These are phyloP conservation scores for Damaliscus lunatus DNA, from an alignment of 2,113 vertebrate species.

Conservation along the genomic window DNA sequence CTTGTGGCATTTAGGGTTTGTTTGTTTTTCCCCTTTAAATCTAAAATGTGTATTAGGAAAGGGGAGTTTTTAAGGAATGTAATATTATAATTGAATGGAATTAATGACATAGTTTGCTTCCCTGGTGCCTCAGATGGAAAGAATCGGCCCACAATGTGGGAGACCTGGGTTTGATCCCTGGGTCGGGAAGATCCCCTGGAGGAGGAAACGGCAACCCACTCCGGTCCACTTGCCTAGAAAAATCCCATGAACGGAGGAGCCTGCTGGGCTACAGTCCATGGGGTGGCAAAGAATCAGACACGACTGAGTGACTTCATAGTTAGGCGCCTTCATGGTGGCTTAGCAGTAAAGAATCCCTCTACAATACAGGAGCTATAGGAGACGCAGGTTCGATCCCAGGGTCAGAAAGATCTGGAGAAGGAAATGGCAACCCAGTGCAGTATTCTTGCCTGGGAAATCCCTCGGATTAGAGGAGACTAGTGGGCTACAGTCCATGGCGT, in stretches of 20 bases:
- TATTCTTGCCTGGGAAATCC: not conserved
- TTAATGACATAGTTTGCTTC: not conserved
- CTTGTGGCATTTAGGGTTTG: not conserved
- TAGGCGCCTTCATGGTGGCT: not conserved
- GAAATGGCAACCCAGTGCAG: not conserved
- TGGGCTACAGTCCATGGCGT: not conserved
- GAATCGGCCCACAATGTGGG: not conserved
- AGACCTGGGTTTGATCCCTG: not conserved
- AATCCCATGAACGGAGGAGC: not conserved
- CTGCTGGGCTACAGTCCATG: not conserved
- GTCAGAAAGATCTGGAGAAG: not conserved
- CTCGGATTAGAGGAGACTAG: not conserved
- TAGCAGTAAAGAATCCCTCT: not conserved
- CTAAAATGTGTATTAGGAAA: not conserved
- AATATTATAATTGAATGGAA: not conserved
- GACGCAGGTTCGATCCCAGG: rapidly evolving
- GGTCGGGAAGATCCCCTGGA: not conserved
- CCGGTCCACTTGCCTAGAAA: not conserved
- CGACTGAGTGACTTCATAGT: not conserved
- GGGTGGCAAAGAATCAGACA: not conserved
- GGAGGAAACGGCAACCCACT: not conserved
- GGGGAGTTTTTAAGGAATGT: not conserved
- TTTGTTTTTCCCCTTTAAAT: not conserved
- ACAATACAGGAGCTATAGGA: not conserved
- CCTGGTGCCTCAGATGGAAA: not conserved